Percentiles rank a stretch among this genome's conserved stretches.
These are phyloP conservation scores for Rhinopithecus roxellana DNA, from an alignment of 2,113 vertebrate species.

Conservation along the genomic window DNA sequence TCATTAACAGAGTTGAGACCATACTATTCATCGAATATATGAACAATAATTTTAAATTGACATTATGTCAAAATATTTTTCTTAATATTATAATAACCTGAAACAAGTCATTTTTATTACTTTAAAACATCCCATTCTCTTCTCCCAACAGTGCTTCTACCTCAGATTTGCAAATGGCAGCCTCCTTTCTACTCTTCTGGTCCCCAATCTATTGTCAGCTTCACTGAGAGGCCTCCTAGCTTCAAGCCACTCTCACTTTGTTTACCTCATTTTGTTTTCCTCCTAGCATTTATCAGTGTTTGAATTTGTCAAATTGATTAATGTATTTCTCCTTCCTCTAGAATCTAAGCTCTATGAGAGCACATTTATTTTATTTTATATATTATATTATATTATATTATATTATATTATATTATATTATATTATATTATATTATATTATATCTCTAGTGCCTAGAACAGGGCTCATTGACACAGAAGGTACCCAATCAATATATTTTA, in stretches of 20 bases:
- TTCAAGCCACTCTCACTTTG: background rate
- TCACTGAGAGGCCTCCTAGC: background rate
- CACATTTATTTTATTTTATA: background rate
- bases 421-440: background rate
- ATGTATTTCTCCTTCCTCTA: background rate
- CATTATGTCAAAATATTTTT: background rate
- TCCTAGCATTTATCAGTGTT: background rate
- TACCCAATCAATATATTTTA: background rate
- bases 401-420: background rate
- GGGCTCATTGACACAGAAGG: background rate
- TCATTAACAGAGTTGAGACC: background rate
- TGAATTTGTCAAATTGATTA: background rate
- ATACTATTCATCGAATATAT: background rate
- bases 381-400: background rate
- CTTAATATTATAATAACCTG: background rate
- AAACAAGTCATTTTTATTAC: background rate
- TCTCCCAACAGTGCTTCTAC: background rate
- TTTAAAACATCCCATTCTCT: no score
- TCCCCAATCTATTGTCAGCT: no score
- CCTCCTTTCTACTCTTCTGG: background rate
- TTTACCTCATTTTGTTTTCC: background rate
- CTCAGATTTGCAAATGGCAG: accelerated
- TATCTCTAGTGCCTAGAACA: background rate
- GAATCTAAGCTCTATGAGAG: background rate
- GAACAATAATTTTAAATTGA: background rate